These are phyloP conservation scores for Notamacropus eugenii DNA, from an alignment of 2,797 vertebrate genomes.

Conservation along the genomic window DNA sequence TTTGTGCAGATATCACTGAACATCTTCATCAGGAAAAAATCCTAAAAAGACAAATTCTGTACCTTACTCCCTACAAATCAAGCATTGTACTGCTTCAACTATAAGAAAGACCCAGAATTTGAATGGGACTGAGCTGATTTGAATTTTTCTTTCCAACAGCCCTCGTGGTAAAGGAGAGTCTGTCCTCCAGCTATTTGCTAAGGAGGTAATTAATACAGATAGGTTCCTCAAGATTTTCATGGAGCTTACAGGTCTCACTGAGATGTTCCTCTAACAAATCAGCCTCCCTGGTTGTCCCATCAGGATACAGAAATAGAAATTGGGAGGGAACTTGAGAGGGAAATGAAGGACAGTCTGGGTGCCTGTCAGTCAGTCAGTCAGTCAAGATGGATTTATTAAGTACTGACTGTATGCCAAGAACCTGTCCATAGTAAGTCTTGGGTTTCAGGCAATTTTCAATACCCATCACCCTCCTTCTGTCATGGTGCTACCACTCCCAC, in stretches of 20 bases:
- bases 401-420: too few species aligned
- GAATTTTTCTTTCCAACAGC: conserved; percentile 82
- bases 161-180: conserved; percentile 81
- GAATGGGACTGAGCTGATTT: background rate
- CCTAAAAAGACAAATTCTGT: background rate
- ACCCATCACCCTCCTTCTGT: background rate
- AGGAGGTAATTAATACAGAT: conserved; percentile 94
- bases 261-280: conserved; percentile 93
- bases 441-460: background rate
- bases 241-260: conserved; percentile 90
- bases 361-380: background rate
- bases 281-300: conserved; percentile 81
- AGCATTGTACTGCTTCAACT: background rate
- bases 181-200: conserved; percentile 90
- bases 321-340: background rate
- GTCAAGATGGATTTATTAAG: background rate
- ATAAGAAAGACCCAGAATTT: fast-evolving
- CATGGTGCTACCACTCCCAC: background rate
- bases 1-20: background rate
- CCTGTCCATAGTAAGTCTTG: background rate
- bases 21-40: background rate
- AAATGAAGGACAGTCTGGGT: background rate
- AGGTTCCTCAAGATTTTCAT: conserved; percentile 92
- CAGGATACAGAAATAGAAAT: background rate
- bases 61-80: background rate